Base-by-base conservation (phyloP, 2,888 invertebrate genomes). In the Sinodicranocentrus sp. region DNA sequence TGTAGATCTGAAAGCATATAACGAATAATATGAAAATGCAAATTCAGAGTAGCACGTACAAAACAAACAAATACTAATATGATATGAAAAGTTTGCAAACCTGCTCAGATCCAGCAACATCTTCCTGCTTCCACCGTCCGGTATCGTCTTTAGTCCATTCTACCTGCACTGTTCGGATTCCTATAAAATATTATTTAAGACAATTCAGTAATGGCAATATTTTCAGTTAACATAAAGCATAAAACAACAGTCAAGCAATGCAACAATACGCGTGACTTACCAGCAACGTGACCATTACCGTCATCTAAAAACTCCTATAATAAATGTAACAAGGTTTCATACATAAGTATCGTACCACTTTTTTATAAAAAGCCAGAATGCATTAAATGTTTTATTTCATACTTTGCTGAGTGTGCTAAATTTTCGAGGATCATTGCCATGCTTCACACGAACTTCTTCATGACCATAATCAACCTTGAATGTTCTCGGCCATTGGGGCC, bases 401-500 rank as follows among this genome's bases (percentile, higher is more conserved):
- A 93, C 94, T 91, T 98, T 97, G 90, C 97, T 98, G 89, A 98
- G 94, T 70, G 98, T 97, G 87, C 95, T 96, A 92, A 97, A 99
- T 89, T 95, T 94, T 76, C 99, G 93, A 1, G 99, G 99, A 91
- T 99, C 99, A 48, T 94, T 93, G 13, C 98, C 98, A 90, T 94
- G 95, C 90, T 95, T 95, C n/a, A 96, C 93, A 90, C 94, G 94
- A 1, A 96, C 97, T 91, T 99, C 99, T 89, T 99, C 98, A 90
- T 99, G 99, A 0, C 99, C 99, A 90, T 99, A 99, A 91, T 99
- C 99, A 25, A 98, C 95, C 89, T 95, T 95, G 93, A 99, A 98
- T 25, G 98, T 95, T 90, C 96, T 93, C 0, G 99, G 99, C 95
- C 97, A 99, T 90, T 98, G 97, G 1, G 99, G 99, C 99, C 99